Conservation (phyloP, 2,797 vertebrate genomes). For the Sebastes oblongus region DNA sequence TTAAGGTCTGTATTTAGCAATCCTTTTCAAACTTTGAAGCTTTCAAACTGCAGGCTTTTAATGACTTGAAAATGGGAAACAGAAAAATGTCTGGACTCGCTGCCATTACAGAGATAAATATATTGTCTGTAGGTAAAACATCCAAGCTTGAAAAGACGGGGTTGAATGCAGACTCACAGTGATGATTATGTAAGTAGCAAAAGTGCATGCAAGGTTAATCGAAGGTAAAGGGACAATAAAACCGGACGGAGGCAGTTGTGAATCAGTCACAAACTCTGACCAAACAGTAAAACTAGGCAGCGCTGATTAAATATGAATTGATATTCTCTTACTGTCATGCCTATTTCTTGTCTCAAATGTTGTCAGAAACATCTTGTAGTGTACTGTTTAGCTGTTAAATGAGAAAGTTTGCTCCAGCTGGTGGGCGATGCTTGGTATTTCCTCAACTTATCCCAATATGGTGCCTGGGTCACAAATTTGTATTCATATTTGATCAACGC, state of each 20-base stretch:
- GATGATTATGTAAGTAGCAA: conserved; percentile 1
- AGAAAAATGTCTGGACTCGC: neutral
- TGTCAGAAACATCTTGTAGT: too few species aligned
- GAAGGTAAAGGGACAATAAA: neutral
- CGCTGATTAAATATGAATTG: too few species aligned
- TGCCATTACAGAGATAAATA: neutral
- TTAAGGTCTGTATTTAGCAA: neutral
- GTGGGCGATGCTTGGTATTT: neutral
- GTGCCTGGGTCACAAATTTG: neutral
- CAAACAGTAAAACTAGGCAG: too few species aligned
- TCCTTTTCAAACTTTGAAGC: neutral
- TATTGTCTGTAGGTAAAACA: neutral
- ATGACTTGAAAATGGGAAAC: neutral
- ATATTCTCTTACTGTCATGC: too few species aligned
- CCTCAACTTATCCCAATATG: neutral
- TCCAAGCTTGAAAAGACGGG: neutral
- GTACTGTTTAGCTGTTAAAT: too few species aligned
- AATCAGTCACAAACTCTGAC: too few species aligned
- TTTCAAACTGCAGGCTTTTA: conserved; percentile 4
- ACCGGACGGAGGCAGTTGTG: neutral
- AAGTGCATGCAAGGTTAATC: neutral
- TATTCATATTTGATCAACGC: neutral
- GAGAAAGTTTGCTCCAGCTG: too few species aligned
- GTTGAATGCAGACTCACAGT: neutral
- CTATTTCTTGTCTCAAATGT: too few species aligned